A percentile compares a stretch with the other conserved stretches of the same genome.
phyloP scores from a whole-genome alignment of 2,113 vertebrate species.

The Aepyceros melampus region DNA sequence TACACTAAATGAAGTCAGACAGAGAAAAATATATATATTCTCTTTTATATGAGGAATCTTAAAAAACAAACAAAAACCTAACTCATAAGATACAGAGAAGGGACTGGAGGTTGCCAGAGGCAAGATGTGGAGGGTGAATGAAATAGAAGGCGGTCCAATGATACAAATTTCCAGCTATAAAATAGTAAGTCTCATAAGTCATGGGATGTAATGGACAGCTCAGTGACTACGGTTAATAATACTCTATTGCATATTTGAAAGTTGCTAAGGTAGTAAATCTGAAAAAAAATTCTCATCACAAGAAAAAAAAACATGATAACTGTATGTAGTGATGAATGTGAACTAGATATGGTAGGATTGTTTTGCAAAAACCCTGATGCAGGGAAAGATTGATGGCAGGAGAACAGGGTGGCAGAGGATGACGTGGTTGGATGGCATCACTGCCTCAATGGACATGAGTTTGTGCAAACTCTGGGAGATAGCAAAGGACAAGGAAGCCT shows the following conservation, averaged over 20 bases:
- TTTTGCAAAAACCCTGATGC: background rate
- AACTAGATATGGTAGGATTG: background rate
- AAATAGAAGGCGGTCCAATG: background rate
- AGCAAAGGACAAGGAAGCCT: background rate
- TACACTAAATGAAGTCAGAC: background rate
- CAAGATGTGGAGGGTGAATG: background rate
- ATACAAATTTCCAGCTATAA: background rate
- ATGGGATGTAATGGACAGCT: background rate
- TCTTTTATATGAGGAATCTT: background rate
- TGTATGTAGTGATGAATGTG: background rate
- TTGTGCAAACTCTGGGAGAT: background rate
- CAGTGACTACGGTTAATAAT: background rate
- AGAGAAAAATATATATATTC: background rate
- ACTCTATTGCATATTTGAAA: background rate
- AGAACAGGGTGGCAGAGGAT: fast-evolving
- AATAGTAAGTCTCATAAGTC: background rate
- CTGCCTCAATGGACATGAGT: background rate
- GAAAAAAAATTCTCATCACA: background rate
- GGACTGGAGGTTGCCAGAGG: background rate
- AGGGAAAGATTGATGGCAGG: background rate
- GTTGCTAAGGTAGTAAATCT: background rate
- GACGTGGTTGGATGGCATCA: background rate
- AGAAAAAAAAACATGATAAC: background rate
- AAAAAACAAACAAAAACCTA: background rate
- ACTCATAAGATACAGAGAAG: background rate